phyloP scores from a whole-genome alignment of 2,888 invertebrate species.

The Tinea semifulvella region DNA sequence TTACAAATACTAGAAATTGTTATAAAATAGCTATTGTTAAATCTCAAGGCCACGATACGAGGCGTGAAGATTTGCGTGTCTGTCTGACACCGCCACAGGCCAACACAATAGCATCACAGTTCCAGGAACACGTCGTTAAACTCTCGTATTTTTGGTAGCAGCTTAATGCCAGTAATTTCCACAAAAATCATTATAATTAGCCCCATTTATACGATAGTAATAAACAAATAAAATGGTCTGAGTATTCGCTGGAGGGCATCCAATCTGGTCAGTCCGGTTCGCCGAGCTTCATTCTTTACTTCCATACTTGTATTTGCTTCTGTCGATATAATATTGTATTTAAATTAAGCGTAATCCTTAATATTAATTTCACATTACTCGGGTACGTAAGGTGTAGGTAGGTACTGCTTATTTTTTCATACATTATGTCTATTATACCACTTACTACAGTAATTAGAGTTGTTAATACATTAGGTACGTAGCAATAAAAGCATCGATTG shows the following conservation, averaged over 20 bases:
- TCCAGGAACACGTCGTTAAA: constrained; percentile 65
- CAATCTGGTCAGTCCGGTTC: constrained; percentile 23
- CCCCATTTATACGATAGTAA: constrained; percentile 60
- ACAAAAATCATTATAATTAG: constrained; percentile 65
- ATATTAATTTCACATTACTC: too few relatives aligned
- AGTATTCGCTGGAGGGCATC: constrained; percentile 37
- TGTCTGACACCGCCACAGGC: constrained; percentile 40
- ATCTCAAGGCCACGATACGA: background rate
- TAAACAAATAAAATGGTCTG: constrained; percentile 63
- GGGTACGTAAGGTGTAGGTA: too few relatives aligned
- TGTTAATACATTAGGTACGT: background rate
- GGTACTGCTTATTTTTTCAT: too few relatives aligned
- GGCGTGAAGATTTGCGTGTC: constrained; percentile 24
- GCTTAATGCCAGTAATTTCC: constrained; percentile 63
- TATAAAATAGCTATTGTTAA: constrained; percentile 1
- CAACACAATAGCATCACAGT: constrained; percentile 34
- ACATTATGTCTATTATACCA: too few relatives aligned
- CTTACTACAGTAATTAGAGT: too few relatives aligned
- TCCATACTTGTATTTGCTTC: background rate
- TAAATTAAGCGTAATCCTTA: too few relatives aligned
- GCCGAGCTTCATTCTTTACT: background rate
- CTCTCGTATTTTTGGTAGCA: constrained; percentile 67
- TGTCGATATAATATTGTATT: too few relatives aligned
- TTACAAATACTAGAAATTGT: constrained; percentile 7
- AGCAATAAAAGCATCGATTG: background rate